Evolutionary conservation across 2,888 invertebrate species (phyloP).

Genomic region (Yponomeuta plumbellus): DNA sequence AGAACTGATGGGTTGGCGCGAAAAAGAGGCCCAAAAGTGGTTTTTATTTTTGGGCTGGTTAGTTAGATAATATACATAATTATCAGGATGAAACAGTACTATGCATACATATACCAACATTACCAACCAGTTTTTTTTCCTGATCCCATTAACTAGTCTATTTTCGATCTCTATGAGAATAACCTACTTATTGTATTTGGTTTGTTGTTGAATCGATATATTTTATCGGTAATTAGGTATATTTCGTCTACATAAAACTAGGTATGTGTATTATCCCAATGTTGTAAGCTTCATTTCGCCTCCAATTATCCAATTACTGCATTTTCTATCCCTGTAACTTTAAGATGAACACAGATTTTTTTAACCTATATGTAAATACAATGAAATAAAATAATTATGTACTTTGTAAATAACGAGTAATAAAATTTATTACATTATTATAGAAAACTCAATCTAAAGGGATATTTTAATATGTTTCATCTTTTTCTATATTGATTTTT

Average conservation of each 20-base stretch:
- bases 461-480: not conserved
- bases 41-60: no score
- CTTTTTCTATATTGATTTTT: not conserved
- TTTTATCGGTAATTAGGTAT: no score
- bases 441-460: constrained; percentile 2
- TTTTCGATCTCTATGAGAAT: not conserved
- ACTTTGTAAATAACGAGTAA: constrained; percentile 6
- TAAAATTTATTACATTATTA: constrained; percentile 14
- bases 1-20: not conserved
- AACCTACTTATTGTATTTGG: not conserved
- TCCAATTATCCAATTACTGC: not conserved
- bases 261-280: not conserved
- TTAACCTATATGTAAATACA: not conserved
- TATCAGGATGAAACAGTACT: no score
- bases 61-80: not conserved
- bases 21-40: no score
- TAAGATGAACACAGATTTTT: not conserved
- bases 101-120: no score
- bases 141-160: not conserved
- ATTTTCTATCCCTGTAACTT: not conserved
- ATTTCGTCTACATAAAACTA: no score
- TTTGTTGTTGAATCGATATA: no score
- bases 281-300: not conserved
- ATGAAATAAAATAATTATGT: constrained; percentile 9
- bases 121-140: no score